Evolutionary conservation across 2,888 invertebrate species (phyloP), one percentile per base, ranked within the genome.

Genomic region (Amblyjoppa proteus): DNA sequence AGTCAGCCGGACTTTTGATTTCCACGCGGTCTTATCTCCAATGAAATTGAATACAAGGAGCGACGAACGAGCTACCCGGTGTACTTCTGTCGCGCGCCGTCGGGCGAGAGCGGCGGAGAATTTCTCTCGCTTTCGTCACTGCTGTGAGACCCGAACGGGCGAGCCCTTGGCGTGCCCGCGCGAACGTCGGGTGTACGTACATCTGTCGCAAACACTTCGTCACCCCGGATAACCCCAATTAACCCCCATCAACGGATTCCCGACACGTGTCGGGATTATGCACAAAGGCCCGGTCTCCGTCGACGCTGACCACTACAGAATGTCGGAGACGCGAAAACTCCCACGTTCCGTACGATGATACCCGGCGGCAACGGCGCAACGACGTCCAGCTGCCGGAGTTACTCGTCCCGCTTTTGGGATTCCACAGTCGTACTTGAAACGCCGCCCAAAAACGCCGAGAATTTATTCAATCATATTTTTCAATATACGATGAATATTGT

Each of bases 181-280:
- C 45, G 13, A 16, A 34, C 20, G 20, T 66, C 49, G 25, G 20
- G 64, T 80, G n/a, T 56, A 58, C 49, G 51, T 64, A 34, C 20
- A 71, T 25, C 11, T 69, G 75, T 70, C 68, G 49, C n/a, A 75
- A 75, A 51, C 58, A 69, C 25, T 58, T 74, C 58, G 58, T 20
- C 31, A 45, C 69, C 6, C 49, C 28, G 75, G 69, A 81, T 69
- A 70, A 51, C 38, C 51, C 75, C 51, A 76, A 81, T 81, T 75
- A 69, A 81, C 81, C 69, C 69, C 64, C 61, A 75, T 81, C 69
- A 81, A 51, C 75, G 25, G 38, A 61, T n/a, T 45, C 45, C 9
- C 68, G 61, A 20, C 51, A 38, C 34, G 20, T 31, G 56, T 66
- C 56, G 81, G 58, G 11, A 81, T 81, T 81, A 58, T 81, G 34